Evolutionary conservation across 2,888 invertebrate genomes (phyloP), one percentile per base, ranked within the genome.

Genomic region (Belgica antarctica): DNA sequence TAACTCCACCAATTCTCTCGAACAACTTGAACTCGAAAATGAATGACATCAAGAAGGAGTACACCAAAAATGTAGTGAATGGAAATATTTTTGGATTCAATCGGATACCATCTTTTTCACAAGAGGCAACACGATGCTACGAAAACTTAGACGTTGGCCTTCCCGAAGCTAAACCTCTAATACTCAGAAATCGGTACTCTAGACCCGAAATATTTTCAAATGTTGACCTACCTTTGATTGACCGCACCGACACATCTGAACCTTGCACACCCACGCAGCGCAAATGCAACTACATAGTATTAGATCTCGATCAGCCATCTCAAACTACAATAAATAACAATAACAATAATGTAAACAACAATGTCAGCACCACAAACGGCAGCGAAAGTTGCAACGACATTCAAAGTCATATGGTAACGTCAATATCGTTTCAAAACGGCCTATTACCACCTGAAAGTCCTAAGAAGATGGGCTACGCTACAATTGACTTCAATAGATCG

Each of bases 401-500:
- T 15, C 52, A 71, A 31, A 52, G 36, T 52, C 57, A 61, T 24
- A 59, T 57, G 31, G 47, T 47, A 2, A 66, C 28, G 22, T 66
- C 66, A 17, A 34, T 27, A 12, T 46, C 65, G 7, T 61, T 63
- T 22, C 46, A 62, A 34, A 71, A 66, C 59, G 82, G 82, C 41
- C 75, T 77, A 1, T 77, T 78, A 15, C 80, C 82, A 1, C 82
- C 82, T 0, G 83, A 84, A 12, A 83, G 84, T 72, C 84, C 85
- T 1, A 80, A 78, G 28, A 81, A 80, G 70, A 83, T 87, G 74
- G 89, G 91, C 63, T 96, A 95, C 77, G 92, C 92, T 7, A 91
- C 91, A 1, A 97, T 96, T 74, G 96, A 96, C 81, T 96, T 96
- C 79, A 89, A 94, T 75, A 92, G 92, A 81, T 96, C 96, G 0